Conservation (phyloP, 2,113 vertebrate genomes). For the Epinephelus moara region DNA sequence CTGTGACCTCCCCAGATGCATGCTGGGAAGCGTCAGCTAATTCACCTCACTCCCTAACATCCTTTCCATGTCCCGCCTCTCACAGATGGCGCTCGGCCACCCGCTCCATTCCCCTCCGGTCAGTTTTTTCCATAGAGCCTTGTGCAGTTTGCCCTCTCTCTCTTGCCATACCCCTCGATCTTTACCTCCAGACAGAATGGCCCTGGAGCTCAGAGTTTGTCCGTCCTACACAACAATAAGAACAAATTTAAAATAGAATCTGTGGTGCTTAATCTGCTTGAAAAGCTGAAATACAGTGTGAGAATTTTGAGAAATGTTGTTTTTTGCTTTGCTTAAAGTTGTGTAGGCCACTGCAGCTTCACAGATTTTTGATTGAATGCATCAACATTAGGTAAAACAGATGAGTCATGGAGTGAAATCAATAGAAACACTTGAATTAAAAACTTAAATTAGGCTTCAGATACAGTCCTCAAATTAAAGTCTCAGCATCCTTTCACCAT, state of each 20-base stretch:
- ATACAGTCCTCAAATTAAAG: neutral
- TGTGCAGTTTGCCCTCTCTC: constrained; percentile 72
- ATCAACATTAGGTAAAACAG: constrained; percentile 14
- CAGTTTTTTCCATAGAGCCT: constrained; percentile 74
- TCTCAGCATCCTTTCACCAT: neutral
- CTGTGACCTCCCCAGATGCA: constrained; percentile 72
- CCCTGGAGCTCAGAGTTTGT: constrained; percentile 80
- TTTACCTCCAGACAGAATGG: constrained; percentile 85
- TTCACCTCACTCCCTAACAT: constrained; percentile 73
- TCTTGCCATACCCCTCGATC: constrained; percentile 50
- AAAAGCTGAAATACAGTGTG: neutral
- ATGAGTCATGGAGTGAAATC: constrained; percentile 7
- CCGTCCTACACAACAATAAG: constrained; percentile 57
- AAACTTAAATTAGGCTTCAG: neutral
- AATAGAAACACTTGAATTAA: neutral
- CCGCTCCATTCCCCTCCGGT: constrained; percentile 77
- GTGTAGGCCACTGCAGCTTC: constrained; percentile 41
- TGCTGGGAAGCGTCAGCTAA: constrained; percentile 71
- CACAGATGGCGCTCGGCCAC: constrained; percentile 83
- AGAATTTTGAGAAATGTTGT: neutral
- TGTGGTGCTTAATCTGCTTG: neutral
- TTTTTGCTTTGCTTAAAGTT: constrained; percentile 54
- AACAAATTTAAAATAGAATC: constrained; percentile 11
- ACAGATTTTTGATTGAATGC: constrained; percentile 8
- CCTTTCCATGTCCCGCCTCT: constrained; percentile 72